Percentiles rank a stretch among this genome's conserved stretches.
Conservation (phyloP, 2,888 invertebrate species). For the Caenorhabditis wallacei region DNA sequence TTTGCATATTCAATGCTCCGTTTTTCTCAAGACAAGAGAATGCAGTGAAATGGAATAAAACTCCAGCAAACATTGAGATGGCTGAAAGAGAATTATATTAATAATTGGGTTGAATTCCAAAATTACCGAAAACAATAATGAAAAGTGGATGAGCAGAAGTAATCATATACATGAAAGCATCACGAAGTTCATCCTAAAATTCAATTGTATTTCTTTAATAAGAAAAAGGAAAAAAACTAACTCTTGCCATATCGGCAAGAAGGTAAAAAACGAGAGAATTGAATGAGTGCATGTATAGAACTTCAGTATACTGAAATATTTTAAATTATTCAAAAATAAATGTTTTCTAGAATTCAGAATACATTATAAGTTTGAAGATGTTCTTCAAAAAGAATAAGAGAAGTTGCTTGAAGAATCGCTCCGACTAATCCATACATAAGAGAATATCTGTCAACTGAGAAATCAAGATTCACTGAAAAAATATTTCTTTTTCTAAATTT, state of each 20-base stretch:
- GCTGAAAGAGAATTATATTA: slow-evolving; percentile 36
- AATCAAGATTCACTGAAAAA: slow-evolving; percentile 78
- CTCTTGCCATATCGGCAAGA: slow-evolving; percentile 80
- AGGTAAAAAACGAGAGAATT: slow-evolving; percentile 81
- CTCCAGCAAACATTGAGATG: slow-evolving; percentile 58
- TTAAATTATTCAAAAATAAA: background rate
- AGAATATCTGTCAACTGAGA: slow-evolving; percentile 78
- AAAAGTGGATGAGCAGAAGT: slow-evolving; percentile 79
- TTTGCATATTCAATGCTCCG: slow-evolving; percentile 74
- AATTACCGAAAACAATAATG: slow-evolving; percentile 68
- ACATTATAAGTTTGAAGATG: slow-evolving; percentile 62
- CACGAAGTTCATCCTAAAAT: slow-evolving; percentile 81
- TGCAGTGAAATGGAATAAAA: slow-evolving; percentile 70
- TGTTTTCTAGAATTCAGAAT: background rate
- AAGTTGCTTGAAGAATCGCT: slow-evolving; percentile 71
- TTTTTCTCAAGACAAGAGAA: slow-evolving; percentile 72
- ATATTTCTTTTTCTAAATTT: background rate
- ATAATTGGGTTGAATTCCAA: background rate
- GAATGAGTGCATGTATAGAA: slow-evolving; percentile 82
- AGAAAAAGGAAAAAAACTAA: slow-evolving; percentile 39
- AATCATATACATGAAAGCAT: slow-evolving; percentile 82
- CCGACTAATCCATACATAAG: slow-evolving; percentile 77
- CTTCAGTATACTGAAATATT: slow-evolving; percentile 72
- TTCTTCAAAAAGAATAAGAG: slow-evolving; percentile 69
- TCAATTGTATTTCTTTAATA: background rate